Evolutionary conservation across 1,140 invertebrate species (phyloP).

Genomic region (Neoseiulus cucumeris): DNA sequence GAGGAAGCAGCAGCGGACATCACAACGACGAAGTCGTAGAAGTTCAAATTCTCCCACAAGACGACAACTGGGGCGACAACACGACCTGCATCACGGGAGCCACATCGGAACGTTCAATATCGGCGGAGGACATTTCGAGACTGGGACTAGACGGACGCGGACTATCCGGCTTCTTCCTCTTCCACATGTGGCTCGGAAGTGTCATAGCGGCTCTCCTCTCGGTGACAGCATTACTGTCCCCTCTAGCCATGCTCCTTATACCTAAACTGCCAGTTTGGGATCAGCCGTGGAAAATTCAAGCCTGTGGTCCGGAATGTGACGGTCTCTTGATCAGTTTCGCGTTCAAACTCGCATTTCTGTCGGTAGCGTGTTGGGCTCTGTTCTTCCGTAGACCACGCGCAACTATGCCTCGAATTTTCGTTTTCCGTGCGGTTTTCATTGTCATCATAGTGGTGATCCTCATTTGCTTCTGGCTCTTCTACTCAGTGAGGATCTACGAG

Average conservation of each 20-base stretch:
- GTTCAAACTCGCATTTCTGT: slow-evolving; percentile 75
- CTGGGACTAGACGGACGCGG: slow-evolving; percentile 25
- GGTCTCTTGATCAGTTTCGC: slow-evolving; percentile 72
- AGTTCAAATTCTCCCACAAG: slow-evolving; percentile 71
- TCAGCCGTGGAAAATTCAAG: slow-evolving; percentile 22
- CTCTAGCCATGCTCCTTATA: slow-evolving; percentile 76
- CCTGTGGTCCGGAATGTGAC: slow-evolving; percentile 63
- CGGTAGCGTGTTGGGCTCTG: slow-evolving; percentile 71
- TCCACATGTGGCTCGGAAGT: slow-evolving; percentile 54
- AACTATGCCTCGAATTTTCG: slow-evolving; percentile 77
- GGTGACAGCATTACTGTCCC: slow-evolving; percentile 64
- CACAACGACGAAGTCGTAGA: slow-evolving; percentile 49
- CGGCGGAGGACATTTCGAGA: slow-evolving; percentile 53
- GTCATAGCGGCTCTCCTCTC: slow-evolving; percentile 52
- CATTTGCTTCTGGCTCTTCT: slow-evolving; percentile 94
- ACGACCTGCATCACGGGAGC: slow-evolving; percentile 91
- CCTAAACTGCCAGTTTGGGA: slow-evolving; percentile 42
- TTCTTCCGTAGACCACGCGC: slow-evolving; percentile 45
- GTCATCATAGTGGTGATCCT: slow-evolving; percentile 73
- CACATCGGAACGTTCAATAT: slow-evolving; percentile 79
- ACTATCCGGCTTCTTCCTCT: slow-evolving; percentile 37
- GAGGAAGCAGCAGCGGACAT: slow-evolving; percentile 15
- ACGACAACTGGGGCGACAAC: slow-evolving; percentile 96
- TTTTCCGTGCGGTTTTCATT: slow-evolving; percentile 67
- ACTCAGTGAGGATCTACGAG: slow-evolving; percentile 58